A percentile compares a stretch with the other conserved stretches of the same genome.
Conservation (phyloP, 1,140 invertebrate species). For the Orussus abietinus region DNA sequence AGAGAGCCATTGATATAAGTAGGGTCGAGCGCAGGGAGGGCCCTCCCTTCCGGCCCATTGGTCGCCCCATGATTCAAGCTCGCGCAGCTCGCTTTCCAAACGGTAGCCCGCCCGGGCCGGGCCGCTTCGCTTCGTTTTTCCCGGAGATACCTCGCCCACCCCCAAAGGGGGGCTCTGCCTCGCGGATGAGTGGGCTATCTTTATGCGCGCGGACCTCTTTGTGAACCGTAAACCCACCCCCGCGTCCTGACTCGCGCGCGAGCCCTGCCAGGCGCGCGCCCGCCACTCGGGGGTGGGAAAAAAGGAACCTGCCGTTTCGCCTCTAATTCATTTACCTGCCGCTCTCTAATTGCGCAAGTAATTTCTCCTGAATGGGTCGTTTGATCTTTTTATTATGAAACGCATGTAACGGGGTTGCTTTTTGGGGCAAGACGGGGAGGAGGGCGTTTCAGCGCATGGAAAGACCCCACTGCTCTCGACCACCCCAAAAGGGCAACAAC, state of each 20-base stretch:
- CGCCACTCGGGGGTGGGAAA: too few species aligned
- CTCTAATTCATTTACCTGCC: too few species aligned
- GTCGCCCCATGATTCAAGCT: constrained; percentile 44
- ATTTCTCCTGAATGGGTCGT: too few species aligned
- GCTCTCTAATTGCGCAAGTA: too few species aligned
- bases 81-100: constrained; percentile 37
- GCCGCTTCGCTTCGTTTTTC: constrained; percentile 33
- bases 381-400: too few species aligned
- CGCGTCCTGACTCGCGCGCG: neutral
- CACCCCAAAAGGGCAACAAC: too few species aligned
- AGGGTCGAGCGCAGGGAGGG: constrained; percentile 39
- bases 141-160: constrained; percentile 18
- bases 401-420: too few species aligned
- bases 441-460: too few species aligned
- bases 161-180: constrained; percentile 1
- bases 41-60: constrained; percentile 39
- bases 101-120: constrained; percentile 20
- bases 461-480: too few species aligned
- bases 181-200: neutral
- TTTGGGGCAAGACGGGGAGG: too few species aligned
- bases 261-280: too few species aligned
- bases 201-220: constrained; percentile 14
- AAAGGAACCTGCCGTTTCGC: too few species aligned
- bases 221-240: constrained; percentile 14
- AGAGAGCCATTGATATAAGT: constrained; percentile 49